These are phyloP conservation scores for Ophioderma brevispina DNA, from an alignment of 35 echinoderm and acorn worm species.

Conservation along the genomic window DNA sequence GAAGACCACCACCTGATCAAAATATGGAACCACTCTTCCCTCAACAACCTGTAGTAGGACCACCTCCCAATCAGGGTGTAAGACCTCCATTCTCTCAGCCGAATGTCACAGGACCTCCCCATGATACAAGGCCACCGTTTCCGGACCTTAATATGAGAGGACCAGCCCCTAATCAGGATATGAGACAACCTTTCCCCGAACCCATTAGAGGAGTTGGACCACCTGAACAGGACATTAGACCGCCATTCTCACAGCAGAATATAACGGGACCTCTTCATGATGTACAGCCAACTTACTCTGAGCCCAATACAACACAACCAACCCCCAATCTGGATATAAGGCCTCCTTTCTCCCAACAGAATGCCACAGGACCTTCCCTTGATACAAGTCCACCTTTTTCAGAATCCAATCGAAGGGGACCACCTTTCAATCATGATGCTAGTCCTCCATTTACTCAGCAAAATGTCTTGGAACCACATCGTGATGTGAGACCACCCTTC, in stretches of 20 bases:
- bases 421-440: not conserved
- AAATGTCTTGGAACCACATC: not conserved
- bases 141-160: not conserved
- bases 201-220: not conserved
- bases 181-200: not conserved
- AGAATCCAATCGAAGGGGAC: not conserved
- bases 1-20: not conserved
- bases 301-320: not conserved
- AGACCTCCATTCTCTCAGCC: not conserved
- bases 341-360: not conserved
- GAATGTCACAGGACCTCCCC: not conserved
- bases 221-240: not conserved
- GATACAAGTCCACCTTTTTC: not conserved
- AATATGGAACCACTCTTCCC: not conserved
- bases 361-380: not conserved
- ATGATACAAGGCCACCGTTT: not conserved
- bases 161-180: not conserved
- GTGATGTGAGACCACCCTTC: not conserved
- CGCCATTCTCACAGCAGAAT: not conserved
- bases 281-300: too few relatives aligned
- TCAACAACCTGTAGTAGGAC: not conserved
- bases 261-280: too few relatives aligned
- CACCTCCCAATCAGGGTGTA: not conserved
- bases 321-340: not conserved
- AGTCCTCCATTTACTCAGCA: not conserved